A percentile compares a stretch with the other conserved stretches of the same genome.
Conservation (phyloP, 2,888 invertebrate genomes). For the Acheta domesticus region DNA sequence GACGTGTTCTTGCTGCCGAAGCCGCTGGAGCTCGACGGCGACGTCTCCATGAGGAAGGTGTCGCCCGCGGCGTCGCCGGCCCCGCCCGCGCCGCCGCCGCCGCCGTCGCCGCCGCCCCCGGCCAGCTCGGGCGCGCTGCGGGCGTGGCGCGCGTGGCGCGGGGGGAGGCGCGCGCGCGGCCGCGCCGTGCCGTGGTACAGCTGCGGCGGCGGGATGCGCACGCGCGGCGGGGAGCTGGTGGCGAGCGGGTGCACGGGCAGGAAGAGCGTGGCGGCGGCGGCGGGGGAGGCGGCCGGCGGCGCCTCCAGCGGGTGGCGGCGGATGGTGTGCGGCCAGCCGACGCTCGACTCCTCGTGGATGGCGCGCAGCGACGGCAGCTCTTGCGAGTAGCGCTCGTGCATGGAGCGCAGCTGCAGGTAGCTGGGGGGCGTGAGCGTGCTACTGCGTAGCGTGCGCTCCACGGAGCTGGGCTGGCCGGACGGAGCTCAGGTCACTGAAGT, state of each 20-base stretch:
- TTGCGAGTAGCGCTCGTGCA: constrained; percentile 67
- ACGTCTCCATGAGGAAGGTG: constrained; percentile 63
- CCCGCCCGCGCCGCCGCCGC: constrained; percentile 63
- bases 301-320: constrained; percentile 44
- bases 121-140: constrained; percentile 64
- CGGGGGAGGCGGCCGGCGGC: constrained; percentile 28
- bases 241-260: constrained; percentile 61
- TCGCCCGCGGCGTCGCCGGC: constrained; percentile 64
- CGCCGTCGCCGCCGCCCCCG: constrained; percentile 62
- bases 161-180: constrained; percentile 45
- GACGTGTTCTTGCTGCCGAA: constrained; percentile 87
- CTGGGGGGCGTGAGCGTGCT: constrained; percentile 71
- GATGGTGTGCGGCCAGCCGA: constrained; percentile 24
- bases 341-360: constrained; percentile 62
- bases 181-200: constrained; percentile 42
- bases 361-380: constrained; percentile 68
- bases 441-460: constrained; percentile 51
- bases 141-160: constrained; percentile 62
- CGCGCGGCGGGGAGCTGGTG: constrained; percentile 50
- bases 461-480: constrained; percentile 77
- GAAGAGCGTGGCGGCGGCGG: constrained; percentile 44
- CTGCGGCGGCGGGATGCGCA: constrained; percentile 51
- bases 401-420: constrained; percentile 60
- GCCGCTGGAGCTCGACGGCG: constrained; percentile 85
- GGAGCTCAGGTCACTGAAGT: constrained; percentile 83